A percentile compares a stretch with the other conserved stretches of the same genome.
Evolutionary conservation across 2,113 vertebrate genomes (phyloP).

Genomic region (Canis aureus): DNA sequence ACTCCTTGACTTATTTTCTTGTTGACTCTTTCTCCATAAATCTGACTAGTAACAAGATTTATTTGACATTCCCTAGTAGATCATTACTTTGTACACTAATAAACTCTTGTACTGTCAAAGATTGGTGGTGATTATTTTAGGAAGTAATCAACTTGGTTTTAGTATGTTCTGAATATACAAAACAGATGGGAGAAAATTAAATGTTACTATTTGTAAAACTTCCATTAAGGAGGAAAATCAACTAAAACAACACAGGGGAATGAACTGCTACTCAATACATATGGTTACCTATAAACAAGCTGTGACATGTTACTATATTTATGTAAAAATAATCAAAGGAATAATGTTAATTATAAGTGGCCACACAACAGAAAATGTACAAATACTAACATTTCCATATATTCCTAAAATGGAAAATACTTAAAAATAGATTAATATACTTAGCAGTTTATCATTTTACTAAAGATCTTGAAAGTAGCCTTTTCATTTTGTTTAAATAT

Average conservation of each 20-base stretch:
- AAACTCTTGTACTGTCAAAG: slow-evolving; percentile 66
- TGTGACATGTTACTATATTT: not conserved
- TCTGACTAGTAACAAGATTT: slow-evolving; percentile 68
- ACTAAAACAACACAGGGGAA: not conserved
- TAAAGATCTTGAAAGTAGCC: slow-evolving; percentile 38
- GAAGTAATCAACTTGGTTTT: slow-evolving; percentile 49
- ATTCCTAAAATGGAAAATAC: not conserved
- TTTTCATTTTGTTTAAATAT: slow-evolving; percentile 65
- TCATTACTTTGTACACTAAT: slow-evolving; percentile 64
- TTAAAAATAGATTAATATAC: not conserved
- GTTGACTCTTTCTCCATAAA: slow-evolving; percentile 59
- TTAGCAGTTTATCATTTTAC: slow-evolving; percentile 55
- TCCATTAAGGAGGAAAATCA: slow-evolving; percentile 13
- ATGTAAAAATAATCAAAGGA: not conserved
- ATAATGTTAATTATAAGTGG: not conserved
- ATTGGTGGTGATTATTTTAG: slow-evolving; percentile 44
- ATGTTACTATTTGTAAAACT: slow-evolving; percentile 28
- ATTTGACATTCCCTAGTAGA: slow-evolving; percentile 62
- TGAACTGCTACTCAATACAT: not conserved
- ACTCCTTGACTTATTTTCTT: slow-evolving; percentile 64
- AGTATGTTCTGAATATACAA: slow-evolving; percentile 47
- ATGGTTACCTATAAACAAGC: not conserved
- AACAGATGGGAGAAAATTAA: slow-evolving; percentile 47
- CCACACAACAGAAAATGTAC: not conserved
- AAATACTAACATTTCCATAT: slow-evolving; percentile 13